Conservation (phyloP, 2,113 vertebrate species). For the Zingel zingel region DNA sequence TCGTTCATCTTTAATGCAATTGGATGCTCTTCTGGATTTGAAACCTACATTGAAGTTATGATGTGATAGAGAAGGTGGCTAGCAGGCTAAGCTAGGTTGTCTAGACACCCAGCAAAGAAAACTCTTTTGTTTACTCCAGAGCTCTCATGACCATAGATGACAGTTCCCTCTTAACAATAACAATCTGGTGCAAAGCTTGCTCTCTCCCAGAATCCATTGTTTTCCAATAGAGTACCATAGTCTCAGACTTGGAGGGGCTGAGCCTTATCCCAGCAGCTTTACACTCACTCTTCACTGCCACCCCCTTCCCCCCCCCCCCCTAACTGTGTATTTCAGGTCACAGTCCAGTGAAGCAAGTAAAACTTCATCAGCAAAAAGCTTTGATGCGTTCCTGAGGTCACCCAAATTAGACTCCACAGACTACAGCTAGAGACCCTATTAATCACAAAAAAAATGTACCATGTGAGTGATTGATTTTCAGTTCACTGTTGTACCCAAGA, state of each 20-base stretch:
- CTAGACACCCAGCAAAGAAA: background rate
- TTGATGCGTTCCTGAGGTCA: conserved; percentile 33
- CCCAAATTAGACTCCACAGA: conserved; percentile 25
- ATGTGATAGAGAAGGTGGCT: background rate
- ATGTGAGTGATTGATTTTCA: background rate
- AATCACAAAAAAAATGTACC: conserved; percentile 19
- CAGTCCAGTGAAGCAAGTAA: conserved; percentile 51
- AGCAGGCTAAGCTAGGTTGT: background rate
- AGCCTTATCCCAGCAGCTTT: conserved; percentile 33
- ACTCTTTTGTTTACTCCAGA: background rate
- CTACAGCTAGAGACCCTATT: conserved; percentile 17
- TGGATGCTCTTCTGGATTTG: background rate
- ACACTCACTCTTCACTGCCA: conserved; percentile 10
- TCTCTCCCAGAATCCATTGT: background rate
- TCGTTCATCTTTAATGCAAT: background rate
- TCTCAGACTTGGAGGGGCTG: conserved; percentile 31
- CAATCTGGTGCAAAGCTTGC: background rate
- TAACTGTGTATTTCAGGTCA: conserved; percentile 27
- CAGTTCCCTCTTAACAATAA: conserved; percentile 5
- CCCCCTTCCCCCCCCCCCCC: background rate
- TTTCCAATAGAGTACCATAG: conserved; percentile 10
- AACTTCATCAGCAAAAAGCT: conserved; percentile 56
- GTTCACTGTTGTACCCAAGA: background rate
- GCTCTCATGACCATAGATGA: background rate
- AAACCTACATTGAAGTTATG: background rate